Base-by-base conservation (phyloP, 64 coral and sea anemone genomes). In the Stichodactyla helianthus region DNA sequence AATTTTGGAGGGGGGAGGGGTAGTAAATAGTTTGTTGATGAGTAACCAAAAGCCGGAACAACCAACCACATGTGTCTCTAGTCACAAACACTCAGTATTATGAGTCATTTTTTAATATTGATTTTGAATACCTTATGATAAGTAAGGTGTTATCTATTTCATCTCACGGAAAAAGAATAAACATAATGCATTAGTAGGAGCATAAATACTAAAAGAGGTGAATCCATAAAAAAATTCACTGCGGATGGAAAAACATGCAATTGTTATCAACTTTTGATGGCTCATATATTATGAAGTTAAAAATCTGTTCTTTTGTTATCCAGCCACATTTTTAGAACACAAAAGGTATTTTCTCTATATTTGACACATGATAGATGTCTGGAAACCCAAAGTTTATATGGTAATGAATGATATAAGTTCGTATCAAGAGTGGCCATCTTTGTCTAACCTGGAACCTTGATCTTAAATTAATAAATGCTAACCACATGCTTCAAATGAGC, bases 51-150 rank as follows among this genome's bases (percentile, higher is more conserved):
- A 23, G 68, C 68, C 68, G 26, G 68, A 74, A 22, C 20, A 74
- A 74, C 68, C n/a, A 74, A 5, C 68, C 68, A 31, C 26, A 74
- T 74, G 68, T 14, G 11, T 1, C n/a, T 0, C 25, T 74, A 74
- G 8, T 31, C 26, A 74, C 68, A 65, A 65, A 65, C 62, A 65
- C 59, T 19, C 62, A 65, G 15, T 19, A 65, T 6, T 22, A 65
- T 65, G 62, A 65, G 62, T 65, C 62, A 65, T n/a, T 65, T 65
- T n/a, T 65, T 65, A 65, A 23, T 65, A 65, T 65, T 65, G 62
- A n/a, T 65, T 65, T 20, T 22, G 68, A 74, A 13, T 11, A 10
- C 0, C 1, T 74, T 13, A 74, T 74, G 22, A 27, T 27, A 74
- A 74, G 68, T 74, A 74, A 25, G 68, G 68, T 74, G 68, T 74